Base-by-base conservation (phyloP, 2,888 invertebrate species). In the Plemyria rubiginata region DNA sequence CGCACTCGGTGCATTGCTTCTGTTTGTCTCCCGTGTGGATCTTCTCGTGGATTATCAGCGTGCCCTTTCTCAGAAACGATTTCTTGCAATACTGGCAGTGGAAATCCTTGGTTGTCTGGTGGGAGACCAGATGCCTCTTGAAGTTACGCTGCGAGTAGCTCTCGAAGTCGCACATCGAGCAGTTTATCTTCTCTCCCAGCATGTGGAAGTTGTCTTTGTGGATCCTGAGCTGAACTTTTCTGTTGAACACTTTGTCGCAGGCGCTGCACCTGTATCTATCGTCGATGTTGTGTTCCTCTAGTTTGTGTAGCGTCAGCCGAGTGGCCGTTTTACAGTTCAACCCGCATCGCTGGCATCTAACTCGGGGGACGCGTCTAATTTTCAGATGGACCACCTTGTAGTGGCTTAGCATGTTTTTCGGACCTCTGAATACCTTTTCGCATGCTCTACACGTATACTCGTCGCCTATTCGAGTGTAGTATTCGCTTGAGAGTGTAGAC, bases 11-110 rank as follows among this genome's bases (percentile, higher is more conserved):
- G 63, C 92, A 92, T 0, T 86, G 80, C 56, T 90, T 87, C 66
- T 84, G 72, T 41, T 82, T 75, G 38, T 91, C 91, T 0, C 85
- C 90, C 0, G 88, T 90, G 32, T 92, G 90, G 0, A 91, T 90
- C 62, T 82, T 71, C 67, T 88, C 90, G 11, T 91, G 91, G 0
- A 85, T 57, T 36, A 73, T 77, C 66, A 88, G 54, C 0, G 82
- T 89, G 0, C 81, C 73, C 65, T 80, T 88, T 66, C 91, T 83
- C 28, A 85, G 41, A 56, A 93, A 93, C 0, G 88, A 79, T 64
- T 93, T 93, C 58, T 78, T 81, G 67, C 93, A 93, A 60, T 82
- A 89, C 13, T 54, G 48, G 45, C 68, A 69, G 0, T 59, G 49
- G 32, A 41, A 51, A 28, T 68, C 36, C 32, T 41, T 66, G 0